Percentiles rank a stretch among this genome's conserved stretches.
Conservation (phyloP, 2,113 vertebrate species). For the Amphilophus citrinellus region DNA sequence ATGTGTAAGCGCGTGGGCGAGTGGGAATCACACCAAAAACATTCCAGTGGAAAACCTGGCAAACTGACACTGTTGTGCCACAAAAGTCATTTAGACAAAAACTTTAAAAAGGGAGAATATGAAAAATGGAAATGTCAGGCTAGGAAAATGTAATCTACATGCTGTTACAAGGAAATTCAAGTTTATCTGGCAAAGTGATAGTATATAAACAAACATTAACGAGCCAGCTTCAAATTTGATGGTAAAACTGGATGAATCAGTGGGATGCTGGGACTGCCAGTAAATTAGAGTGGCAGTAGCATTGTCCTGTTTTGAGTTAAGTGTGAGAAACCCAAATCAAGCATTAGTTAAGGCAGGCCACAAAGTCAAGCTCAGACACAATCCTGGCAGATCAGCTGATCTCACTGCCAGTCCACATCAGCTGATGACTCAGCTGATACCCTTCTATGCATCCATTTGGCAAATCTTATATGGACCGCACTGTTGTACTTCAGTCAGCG, state of each 20-base stretch:
- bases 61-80: background rate
- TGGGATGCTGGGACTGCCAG: background rate
- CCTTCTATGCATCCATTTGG: background rate
- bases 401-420: background rate
- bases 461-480: background rate
- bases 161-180: background rate
- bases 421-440: constrained; percentile 9
- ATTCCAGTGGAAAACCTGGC: constrained; percentile 28
- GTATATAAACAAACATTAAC: background rate
- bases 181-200: background rate
- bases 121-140: background rate
- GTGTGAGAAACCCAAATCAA: constrained; percentile 1
- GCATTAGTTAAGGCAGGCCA: background rate
- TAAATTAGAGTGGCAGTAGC: background rate
- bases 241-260: background rate
- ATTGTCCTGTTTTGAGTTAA: constrained; percentile 6
- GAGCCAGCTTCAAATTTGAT: background rate
- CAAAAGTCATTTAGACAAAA: constrained; percentile 5
- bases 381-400: constrained; percentile 7
- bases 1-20: background rate
- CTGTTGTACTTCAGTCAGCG: background rate
- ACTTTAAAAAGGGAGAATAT: background rate
- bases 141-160: background rate
- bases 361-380: background rate
- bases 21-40: background rate